Evolutionary conservation across 2,888 invertebrate genomes (phyloP), one percentile per base, ranked within the genome.

Genomic region (Aporophyla nigra): DNA sequence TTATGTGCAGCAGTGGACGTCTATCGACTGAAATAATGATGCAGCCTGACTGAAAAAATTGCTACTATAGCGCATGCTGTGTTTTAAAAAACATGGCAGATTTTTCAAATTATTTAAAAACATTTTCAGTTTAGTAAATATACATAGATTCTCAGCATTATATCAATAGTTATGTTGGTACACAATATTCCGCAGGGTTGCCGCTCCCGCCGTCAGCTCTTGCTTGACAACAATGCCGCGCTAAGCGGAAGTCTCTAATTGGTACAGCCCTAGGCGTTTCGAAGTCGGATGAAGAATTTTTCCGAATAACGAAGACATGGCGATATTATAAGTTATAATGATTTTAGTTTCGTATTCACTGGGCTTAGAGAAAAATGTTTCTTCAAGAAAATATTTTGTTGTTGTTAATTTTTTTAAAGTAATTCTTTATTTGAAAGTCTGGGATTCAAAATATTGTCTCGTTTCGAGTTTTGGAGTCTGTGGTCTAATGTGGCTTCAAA

Each of bases 241-340:
- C 74, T 62, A 75, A 85, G 75, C 93, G 95, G 95, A 95, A 77
- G 81, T 83, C 92, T 78, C 95, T 95, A 95, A 95, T 95, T 95
- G 95, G 95, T 95, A 93, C 91, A 90, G 92, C 95, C 94, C 90
- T 90, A 69, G 93, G 95, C 93, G 80, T 79, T 90, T 87, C 80
- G 82, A 82, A 90, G 90, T 92, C 89, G 94, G 94, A 93, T 90
- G 92, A 87, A 86, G 69, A 27, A 84, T 80, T 82, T 78, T 83
- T 76, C 73, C 70, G 87, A 74, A 76, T 76, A 87, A 66, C 59
- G 71, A 76, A 83, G 68, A 62, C 66, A 54, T 80, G 46, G 82
- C 78, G 70, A 62, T 74, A 65, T 71, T 51, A 59, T 83, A 68
- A 84, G 90, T 93, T 94, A 82, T 87, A 88, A 87, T 83, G 80